phyloP scores from a whole-genome alignment of 2,113 vertebrate genomes.

The Chaetodon trifascialis region DNA sequence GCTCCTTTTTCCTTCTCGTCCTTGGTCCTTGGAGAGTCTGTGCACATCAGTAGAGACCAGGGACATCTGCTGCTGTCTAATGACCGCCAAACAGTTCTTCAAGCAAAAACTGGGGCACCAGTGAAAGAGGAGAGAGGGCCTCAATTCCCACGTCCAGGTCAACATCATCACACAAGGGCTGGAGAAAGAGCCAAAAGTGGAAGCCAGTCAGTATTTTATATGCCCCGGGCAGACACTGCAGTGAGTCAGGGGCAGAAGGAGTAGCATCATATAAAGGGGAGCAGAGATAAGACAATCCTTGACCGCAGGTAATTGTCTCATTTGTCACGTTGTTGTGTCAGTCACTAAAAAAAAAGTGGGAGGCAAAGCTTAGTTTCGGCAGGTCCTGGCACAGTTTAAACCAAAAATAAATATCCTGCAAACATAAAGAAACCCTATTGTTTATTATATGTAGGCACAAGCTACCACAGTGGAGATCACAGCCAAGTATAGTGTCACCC shows the following conservation, averaged over 20 bases:
- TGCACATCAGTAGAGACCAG: slow-evolving; percentile 12
- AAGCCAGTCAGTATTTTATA: slow-evolving; percentile 10
- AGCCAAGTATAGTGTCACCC: neutral
- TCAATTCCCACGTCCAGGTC: slow-evolving; percentile 15
- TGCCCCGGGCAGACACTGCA: neutral
- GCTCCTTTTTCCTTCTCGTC: neutral
- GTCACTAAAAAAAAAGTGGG: neutral
- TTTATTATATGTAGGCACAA: neutral
- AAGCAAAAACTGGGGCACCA: neutral
- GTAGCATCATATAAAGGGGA: slow-evolving; percentile 8
- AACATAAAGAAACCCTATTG: neutral
- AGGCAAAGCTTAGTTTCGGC: neutral
- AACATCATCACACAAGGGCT: slow-evolving; percentile 16
- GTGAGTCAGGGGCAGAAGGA: slow-evolving; percentile 20
- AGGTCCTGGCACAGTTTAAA: neutral
- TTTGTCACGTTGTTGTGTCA: slow-evolving; percentile 36
- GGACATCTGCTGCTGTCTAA: slow-evolving; percentile 26
- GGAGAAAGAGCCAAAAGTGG: slow-evolving; percentile 9
- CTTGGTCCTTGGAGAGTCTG: slow-evolving; percentile 15
- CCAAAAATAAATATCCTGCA: neutral
- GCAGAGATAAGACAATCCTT: slow-evolving; percentile 30
- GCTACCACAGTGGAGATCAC: neutral
- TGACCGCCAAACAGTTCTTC: slow-evolving; percentile 18
- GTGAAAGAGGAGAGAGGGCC: slow-evolving; percentile 11
- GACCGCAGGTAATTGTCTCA: slow-evolving; percentile 46